Evolutionary conservation across 2,113 vertebrate species (phyloP).

Genomic region (Platichthys stellatus): DNA sequence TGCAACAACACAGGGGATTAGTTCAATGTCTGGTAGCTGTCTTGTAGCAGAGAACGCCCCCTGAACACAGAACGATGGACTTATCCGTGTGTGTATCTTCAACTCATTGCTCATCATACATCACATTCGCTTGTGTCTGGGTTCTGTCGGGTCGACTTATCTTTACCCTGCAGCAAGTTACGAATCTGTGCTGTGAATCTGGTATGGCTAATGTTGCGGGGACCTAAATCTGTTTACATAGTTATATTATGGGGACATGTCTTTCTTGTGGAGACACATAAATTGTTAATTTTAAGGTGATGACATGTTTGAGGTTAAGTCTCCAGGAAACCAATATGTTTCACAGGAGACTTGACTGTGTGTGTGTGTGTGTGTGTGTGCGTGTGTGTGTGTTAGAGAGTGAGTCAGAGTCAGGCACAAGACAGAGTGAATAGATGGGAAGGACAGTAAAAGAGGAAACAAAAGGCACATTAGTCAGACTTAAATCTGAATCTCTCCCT

Average conservation of each 20-base stretch:
- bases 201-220: not conserved
- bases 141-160: constrained; percentile 50
- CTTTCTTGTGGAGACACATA: not conserved
- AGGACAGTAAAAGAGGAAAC: constrained; percentile 38
- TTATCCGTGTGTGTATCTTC: not conserved
- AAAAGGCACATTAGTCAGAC: constrained; percentile 56
- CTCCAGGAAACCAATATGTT: no score
- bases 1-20: not conserved
- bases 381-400: not conserved
- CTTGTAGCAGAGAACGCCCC: not conserved
- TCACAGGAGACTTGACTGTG: no score
- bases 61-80: constrained; percentile 5
- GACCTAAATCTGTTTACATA: not conserved
- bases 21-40: not conserved
- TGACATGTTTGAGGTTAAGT: no score
- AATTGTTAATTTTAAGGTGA: no score
- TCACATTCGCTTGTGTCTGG: constrained; percentile 35
- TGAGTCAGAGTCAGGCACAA: constrained; percentile 53
- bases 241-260: not conserved
- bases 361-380: no score
- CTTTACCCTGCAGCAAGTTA: constrained; percentile 13
- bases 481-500: constrained; percentile 17
- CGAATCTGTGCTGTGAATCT: constrained; percentile 25
- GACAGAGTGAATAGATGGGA: constrained; percentile 21
- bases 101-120: constrained; percentile 42